Percentiles rank a stretch among this genome's conserved stretches.
Evolutionary conservation across 2,888 invertebrate genomes (phyloP).

Genomic region (Caenorhabditis sp.): DNA sequence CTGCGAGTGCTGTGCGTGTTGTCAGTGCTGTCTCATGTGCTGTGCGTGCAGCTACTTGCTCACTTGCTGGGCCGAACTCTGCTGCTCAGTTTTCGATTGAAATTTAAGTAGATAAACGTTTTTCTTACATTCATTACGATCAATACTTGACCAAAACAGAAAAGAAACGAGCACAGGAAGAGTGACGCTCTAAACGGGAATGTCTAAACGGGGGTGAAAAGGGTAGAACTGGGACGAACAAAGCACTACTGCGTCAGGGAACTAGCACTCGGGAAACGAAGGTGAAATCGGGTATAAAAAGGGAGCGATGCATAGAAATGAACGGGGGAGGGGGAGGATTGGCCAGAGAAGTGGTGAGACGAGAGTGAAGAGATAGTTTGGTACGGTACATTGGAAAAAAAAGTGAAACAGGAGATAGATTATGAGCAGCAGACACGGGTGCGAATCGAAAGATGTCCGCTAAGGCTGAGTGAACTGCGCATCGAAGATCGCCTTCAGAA

Average conservation of each 20-base stretch:
- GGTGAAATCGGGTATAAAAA: not conserved
- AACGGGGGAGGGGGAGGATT: constrained; percentile 13
- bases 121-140: constrained; percentile 18
- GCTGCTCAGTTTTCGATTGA: constrained; percentile 29
- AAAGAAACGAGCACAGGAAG: not conserved
- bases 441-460: not conserved
- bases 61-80: constrained; percentile 42
- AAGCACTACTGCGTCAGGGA: constrained; percentile 33
- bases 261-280: constrained; percentile 32
- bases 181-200: constrained; percentile 39
- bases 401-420: constrained; percentile 45
- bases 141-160: constrained; percentile 31
- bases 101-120: not conserved
- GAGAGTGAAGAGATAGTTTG: constrained; percentile 15
- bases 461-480: constrained; percentile 35
- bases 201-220: constrained; percentile 28
- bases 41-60: constrained; percentile 40
- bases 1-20: constrained; percentile 42
- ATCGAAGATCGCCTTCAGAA: constrained; percentile 54
- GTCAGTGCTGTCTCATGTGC: constrained; percentile 43
- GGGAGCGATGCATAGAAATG: constrained; percentile 19
- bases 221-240: constrained; percentile 17
- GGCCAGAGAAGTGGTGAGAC: constrained; percentile 24
- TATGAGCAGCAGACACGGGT: constrained; percentile 28
- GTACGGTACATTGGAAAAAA: constrained; percentile 20